Conservation (phyloP, 2,113 vertebrate species). For the Drymodes brunneopygia region DNA sequence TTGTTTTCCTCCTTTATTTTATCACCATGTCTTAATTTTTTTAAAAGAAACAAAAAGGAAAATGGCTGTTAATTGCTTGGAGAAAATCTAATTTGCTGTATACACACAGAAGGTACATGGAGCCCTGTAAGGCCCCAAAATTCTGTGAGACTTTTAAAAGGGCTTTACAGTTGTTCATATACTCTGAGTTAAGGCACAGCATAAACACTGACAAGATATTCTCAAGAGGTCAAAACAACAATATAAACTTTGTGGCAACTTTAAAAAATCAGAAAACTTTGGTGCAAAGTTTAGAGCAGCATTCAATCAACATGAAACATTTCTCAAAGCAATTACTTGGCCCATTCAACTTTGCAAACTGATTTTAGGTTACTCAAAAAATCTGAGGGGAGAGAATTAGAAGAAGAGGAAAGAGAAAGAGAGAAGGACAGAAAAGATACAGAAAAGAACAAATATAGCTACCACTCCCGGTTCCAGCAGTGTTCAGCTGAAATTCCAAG, state of each 20-base stretch:
- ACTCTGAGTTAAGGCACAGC: background rate
- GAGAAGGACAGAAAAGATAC: background rate
- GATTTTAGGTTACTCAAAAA: background rate
- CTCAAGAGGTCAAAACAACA: background rate
- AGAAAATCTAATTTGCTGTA: background rate
- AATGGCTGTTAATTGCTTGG: background rate
- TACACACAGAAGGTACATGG: background rate
- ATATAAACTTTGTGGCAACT: background rate
- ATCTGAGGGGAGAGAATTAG: background rate
- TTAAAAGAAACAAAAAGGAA: background rate
- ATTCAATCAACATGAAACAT: background rate
- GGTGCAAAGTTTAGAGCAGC: background rate
- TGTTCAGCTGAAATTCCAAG: background rate
- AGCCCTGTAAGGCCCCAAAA: accelerated
- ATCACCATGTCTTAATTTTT: background rate
- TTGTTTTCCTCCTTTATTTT: background rate
- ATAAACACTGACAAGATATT: background rate
- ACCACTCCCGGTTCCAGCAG: accelerated
- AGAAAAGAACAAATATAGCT: background rate
- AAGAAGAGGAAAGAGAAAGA: background rate
- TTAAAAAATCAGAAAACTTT: background rate
- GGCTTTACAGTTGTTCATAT: background rate
- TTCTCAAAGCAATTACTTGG: background rate
- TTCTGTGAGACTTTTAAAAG: background rate
- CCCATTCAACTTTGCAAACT: background rate